These are phyloP conservation scores for Illadopsis cleaveri DNA, from an alignment of 2,113 vertebrate genomes.

Conservation along the genomic window DNA sequence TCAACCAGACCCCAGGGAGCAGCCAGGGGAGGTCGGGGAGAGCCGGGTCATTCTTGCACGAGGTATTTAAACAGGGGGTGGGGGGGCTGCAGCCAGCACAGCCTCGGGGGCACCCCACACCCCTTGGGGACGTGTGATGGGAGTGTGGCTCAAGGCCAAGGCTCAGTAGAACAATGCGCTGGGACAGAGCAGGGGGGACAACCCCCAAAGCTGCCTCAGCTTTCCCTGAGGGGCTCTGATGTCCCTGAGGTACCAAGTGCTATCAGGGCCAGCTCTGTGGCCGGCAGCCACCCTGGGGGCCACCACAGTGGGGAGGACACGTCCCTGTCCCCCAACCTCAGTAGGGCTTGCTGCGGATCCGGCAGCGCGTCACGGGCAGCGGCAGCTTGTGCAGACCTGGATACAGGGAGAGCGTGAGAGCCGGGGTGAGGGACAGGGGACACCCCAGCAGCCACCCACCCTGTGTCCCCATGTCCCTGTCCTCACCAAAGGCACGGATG, in stretches of 20 bases:
- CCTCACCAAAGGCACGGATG: conserved; percentile 92
- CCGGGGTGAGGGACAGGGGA: not conserved
- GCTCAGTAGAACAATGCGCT: not conserved
- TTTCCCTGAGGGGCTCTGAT: not conserved
- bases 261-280: not conserved
- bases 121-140: not conserved
- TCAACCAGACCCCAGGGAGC: not conserved
- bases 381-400: conserved; percentile 89
- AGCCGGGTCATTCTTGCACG: not conserved
- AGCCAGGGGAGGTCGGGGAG: not conserved
- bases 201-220: not conserved
- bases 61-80: conserved; percentile 42
- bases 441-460: not conserved
- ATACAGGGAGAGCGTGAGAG: not conserved
- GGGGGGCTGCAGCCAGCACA: not conserved
- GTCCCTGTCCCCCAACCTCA: not conserved
- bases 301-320: not conserved
- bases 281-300: not conserved
- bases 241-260: not conserved
- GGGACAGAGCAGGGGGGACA: not conserved
- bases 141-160: not conserved
- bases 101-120: not conserved
- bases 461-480: not conserved
- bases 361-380: conserved; percentile 79
- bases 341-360: conserved; percentile 61